phyloP scores from a whole-genome alignment of 23 tunicate genomes.

The Ciona savignyi region DNA sequence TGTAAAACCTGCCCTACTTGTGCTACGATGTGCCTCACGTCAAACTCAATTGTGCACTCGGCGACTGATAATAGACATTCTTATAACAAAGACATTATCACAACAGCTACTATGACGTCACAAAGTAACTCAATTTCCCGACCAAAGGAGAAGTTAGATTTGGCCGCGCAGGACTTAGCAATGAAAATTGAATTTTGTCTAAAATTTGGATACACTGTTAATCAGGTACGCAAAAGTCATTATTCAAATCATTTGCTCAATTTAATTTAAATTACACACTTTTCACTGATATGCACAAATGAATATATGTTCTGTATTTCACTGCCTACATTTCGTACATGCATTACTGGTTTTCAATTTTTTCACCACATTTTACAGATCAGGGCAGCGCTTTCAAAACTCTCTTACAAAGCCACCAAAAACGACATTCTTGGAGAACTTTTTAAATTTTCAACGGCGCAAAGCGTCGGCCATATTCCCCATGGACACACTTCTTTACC shows the following conservation, averaged over 20 bases:
- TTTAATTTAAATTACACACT: too few species aligned
- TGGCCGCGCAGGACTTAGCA: slow-evolving; percentile 42
- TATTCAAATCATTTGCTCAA: too few species aligned
- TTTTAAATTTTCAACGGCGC: slow-evolving; percentile 10
- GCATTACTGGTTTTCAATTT: background rate
- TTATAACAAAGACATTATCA: background rate
- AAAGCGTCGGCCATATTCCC: background rate
- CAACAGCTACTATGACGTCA: background rate
- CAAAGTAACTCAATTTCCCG: background rate
- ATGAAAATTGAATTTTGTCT: slow-evolving; percentile 81
- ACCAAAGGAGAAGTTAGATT: background rate
- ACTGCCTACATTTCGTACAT: background rate
- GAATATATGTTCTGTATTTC: background rate
- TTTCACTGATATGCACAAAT: too few species aligned
- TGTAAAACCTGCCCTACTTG: background rate
- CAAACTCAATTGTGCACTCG: background rate
- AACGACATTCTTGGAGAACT: slow-evolving; percentile 73
- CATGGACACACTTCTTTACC: slow-evolving; percentile 2
- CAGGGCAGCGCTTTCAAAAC: slow-evolving; percentile 34
- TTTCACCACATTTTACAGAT: slow-evolving; percentile 16
- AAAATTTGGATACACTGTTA: slow-evolving; percentile 60
- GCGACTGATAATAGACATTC: background rate
- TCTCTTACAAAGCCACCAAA: slow-evolving; percentile 68
- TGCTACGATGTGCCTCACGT: background rate
- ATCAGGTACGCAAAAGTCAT: slow-evolving; percentile 42